phyloP scores from a whole-genome alignment of 2,888 invertebrate genomes.

The Polyommatus iphigenia region DNA sequence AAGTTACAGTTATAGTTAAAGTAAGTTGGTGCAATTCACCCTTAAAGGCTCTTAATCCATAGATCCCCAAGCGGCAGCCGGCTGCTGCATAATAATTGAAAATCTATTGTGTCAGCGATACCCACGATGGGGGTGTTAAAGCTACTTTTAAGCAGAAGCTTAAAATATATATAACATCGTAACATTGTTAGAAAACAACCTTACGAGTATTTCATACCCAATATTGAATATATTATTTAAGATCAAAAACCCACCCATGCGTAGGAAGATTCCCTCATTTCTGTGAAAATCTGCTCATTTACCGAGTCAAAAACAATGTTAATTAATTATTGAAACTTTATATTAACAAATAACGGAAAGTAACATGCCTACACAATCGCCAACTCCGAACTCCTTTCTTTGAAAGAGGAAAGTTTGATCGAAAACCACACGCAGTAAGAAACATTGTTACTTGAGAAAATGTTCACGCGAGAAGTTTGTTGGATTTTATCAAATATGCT shows the following conservation, averaged over 20 bases:
- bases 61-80: too few species aligned
- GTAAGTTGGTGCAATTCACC: too few species aligned
- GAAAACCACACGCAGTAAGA: slow-evolving; percentile 69
- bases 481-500: slow-evolving; percentile 70
- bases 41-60: too few species aligned
- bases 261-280: not conserved
- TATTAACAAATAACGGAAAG: slow-evolving; percentile 34
- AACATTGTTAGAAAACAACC: too few species aligned
- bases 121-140: too few species aligned
- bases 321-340: slow-evolving; percentile 25
- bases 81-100: too few species aligned
- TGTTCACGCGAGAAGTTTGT: slow-evolving; percentile 56
- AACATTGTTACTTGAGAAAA: slow-evolving; percentile 60
- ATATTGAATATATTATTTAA: not conserved
- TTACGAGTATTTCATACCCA: not conserved
- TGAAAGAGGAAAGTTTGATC: slow-evolving; percentile 72
- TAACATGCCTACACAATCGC: slow-evolving; percentile 43
- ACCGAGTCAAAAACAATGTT: slow-evolving; percentile 8
- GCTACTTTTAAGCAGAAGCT: too few species aligned
- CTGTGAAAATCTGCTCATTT: not conserved
- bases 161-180: too few species aligned
- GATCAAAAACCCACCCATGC: not conserved
- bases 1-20: too few species aligned
- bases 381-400: slow-evolving; percentile 48
- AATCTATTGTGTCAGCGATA: too few species aligned